Base-by-base conservation (phyloP, 1,140 invertebrate genomes). In the Dermatophagoides farinae region DNA sequence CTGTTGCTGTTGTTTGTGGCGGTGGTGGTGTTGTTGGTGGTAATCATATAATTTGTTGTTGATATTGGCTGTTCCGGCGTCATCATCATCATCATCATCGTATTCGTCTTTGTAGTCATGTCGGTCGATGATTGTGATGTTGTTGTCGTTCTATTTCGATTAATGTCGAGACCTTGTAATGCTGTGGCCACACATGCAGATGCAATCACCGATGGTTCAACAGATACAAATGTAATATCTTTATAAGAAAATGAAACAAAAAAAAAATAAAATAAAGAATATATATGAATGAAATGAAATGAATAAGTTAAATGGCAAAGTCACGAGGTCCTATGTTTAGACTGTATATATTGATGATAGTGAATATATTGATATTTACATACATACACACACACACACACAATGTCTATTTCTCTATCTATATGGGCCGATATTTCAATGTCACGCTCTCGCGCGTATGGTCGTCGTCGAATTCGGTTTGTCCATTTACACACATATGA, bases 141-240 rank as follows among this genome's bases (percentile, higher is more conserved):
- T n/a, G n/a, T n/a, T n/a, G n/a, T 31, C 31, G 8, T 31, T 31
- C 2, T 4, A 4, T 2, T 31, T 31, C 31, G 31, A 31, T 31
- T 31, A 31, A 31, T 31, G 8, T 31, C 31, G 16, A 60, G 11
- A 6, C 58, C 58, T 46, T 37, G 58, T 12, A 60, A 43, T 9
- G 58, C 58, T 14, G 58, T 50, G 23, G 58, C 58, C 41, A 60
- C 46, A 49, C 58, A 47, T 16, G 58, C 58, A 12, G 58, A 43
- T 14, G 58, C 58, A n/a, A 60, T 60, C 58, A 60, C n/a, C 22
- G 58, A 60, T 50, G 58, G 58, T 23, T 12, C 11, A 20, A 49
- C 23, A 37, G 50, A 60, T 20, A 25, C 41, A 60, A 60, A 60
- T 50, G 47, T 51, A 5, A 60, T 51, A 20, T 60, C 58, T 60